Base-by-base conservation (phyloP, 2,113 vertebrate species). In the Pyrgilauda ruficollis region DNA sequence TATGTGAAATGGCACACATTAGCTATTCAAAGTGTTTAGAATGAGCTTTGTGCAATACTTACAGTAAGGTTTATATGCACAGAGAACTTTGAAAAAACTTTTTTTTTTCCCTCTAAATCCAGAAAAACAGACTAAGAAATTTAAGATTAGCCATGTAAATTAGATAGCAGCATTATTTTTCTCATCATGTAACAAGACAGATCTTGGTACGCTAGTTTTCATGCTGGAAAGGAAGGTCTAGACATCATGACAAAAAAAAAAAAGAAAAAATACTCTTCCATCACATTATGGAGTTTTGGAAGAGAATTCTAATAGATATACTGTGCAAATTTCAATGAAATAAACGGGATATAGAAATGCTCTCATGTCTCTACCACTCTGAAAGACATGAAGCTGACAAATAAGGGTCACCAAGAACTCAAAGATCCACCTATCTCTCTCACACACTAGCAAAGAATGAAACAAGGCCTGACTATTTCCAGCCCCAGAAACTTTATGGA, bases 311-410 rank as follows among this genome's bases (percentile, higher is more conserved):
- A 75, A 28, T 41, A 70, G 56, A 16, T 11, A 5, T 16, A 23
- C 4, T 5, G 7, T 12, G 24, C 8, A 87, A 81, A 67, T 39
- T 63, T 61, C 33, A 56, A 1, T 23, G 4, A 78, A 64, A 52
- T 26, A 46, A 28, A 46, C 7, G 18, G 49, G 7, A 67, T 24
- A 5, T 15, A 53, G 28, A 76, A 70, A 92, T 11, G 5, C 9
- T 70, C 3, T 41, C 12, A 10, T 3, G 14, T 44, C 8, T 9
- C 18, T 31, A 27, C 26, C 0, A 0, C 49, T 77, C n/a, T 50
- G 37, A 77, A 84, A 87, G 61, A 7, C 31, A 27, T 7, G 2
- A 68, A 50, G 8, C 3, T 27, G 24, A 46, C 20, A 89, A 70
- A 37, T 20, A 55, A 63, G 11, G 3, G 19, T 17, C 31, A 24